Evolutionary conservation across 2,113 vertebrate species (phyloP), one percentile per base, ranked within the genome.

Genomic region (Tachysurus vachellii): DNA sequence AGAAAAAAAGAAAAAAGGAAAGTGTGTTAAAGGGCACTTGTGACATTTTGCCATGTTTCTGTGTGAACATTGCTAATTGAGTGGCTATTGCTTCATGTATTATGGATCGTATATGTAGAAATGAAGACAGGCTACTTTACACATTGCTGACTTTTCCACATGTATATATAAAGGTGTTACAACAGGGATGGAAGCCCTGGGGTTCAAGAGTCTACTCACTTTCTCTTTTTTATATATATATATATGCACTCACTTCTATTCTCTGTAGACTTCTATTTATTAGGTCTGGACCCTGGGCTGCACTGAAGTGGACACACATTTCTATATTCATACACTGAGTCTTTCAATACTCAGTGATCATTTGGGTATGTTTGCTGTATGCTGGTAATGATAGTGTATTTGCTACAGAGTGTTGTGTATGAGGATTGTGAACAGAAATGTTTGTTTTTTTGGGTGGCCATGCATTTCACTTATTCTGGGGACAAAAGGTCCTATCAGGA

Each of bases 341-440:
- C 80, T 50, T 82, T 50, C 61, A 82, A 82, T 82, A 59, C 80
- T 66, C 80, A 66, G 59, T 47, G 80, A 82, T 82, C 80, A 82
- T 82, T 82, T 82, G 80, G 36, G 1, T 10, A 50, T 82, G 26
- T 64, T 47, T 80, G 36, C n/a, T n/a, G n/a, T n/a, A 66, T 82
- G 21, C 42, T 28, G 23, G 61, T n/a, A n/a, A 10, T 64, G 26
- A 50, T 82, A 82, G 57, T 50, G 59, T 82, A 28, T 64, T 13
- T 44, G 80, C 11, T 47, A 62, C 6, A 47, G 36, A 61, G 19
- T 82, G 31, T 44, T 82, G 80, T 62, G 36, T 62, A 44, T 62
- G 56, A 31, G 53, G 7, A 21, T 26, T 62, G 19, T 81, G 31
- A 61, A 36, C 9, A 53, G 36, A 76, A 56, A 42, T 61, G 79